Percentiles rank a stretch among this genome's conserved stretches.
Conservation (phyloP, 2,113 vertebrate species). For the Psophia crepitans region DNA sequence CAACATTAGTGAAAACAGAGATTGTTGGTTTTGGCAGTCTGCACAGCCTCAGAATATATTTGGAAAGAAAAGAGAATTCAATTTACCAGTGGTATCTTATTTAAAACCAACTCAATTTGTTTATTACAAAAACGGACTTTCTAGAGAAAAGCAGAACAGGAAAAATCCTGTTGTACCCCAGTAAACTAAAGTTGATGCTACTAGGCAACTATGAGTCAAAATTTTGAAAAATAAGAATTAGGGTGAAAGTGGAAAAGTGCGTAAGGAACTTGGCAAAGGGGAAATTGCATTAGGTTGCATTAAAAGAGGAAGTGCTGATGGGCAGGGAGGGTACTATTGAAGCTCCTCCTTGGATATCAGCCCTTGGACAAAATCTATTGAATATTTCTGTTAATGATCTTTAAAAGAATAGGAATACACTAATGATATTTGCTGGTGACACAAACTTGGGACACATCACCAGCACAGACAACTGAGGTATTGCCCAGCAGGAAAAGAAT, state of each 20-base stretch:
- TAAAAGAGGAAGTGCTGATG: background rate
- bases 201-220: background rate
- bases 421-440: background rate
- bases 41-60: background rate
- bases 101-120: background rate
- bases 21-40: background rate
- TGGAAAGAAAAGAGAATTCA: background rate
- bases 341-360: background rate
- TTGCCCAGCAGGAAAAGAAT: background rate
- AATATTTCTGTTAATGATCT: background rate
- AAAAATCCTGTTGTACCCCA: background rate
- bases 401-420: background rate
- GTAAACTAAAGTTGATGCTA: background rate
- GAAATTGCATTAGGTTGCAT: background rate
- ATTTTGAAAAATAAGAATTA: background rate
- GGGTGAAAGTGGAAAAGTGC: background rate
- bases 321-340: background rate
- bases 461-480: background rate
- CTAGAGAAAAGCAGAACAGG: background rate
- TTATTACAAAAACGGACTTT: background rate
- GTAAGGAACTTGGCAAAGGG: background rate
- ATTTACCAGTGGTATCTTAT: background rate
- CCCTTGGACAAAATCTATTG: background rate
- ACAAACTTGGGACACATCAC: background rate
- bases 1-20: background rate